Conservation (phyloP, 2,888 invertebrate genomes). For the Cryptosula pallasiana region DNA sequence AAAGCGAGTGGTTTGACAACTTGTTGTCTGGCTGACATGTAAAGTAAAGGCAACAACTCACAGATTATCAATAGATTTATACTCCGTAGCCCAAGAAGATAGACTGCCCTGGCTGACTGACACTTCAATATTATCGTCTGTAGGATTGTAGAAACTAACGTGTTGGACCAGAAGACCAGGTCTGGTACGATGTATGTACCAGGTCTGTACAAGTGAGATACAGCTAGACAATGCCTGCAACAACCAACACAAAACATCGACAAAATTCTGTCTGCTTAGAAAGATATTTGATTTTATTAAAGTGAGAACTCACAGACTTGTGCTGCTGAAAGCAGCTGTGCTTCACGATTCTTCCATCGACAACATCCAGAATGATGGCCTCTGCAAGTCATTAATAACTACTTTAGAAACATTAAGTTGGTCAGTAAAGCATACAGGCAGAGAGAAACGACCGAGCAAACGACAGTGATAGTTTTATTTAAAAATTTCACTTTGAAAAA, state of each 20-base stretch:
- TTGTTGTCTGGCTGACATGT: too few species aligned
- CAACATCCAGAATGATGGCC: not conserved
- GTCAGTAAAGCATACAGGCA: too few species aligned
- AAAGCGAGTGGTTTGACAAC: too few species aligned
- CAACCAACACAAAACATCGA: too few species aligned
- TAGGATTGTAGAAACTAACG: slow-evolving; percentile 70
- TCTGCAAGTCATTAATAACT: slow-evolving; percentile 13
- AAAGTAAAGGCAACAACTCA: too few species aligned
- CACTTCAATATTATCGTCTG: slow-evolving; percentile 39
- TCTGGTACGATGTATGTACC: slow-evolving; percentile 72
- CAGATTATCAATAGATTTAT: not conserved
- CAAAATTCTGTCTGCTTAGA: too few species aligned
- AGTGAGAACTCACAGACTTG: not conserved
- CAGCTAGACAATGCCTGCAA: slow-evolving; percentile 11
- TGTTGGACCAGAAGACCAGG: slow-evolving; percentile 77
- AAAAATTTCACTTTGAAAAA: too few species aligned
- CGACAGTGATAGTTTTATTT: too few species aligned
- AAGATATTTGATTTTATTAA: not conserved
- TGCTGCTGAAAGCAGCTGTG: slow-evolving; percentile 18
- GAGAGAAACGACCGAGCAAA: too few species aligned
- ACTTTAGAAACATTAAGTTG: too few species aligned
- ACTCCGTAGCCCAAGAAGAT: slow-evolving; percentile 2
- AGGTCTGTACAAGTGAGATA: slow-evolving; percentile 21
- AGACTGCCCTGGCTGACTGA: slow-evolving; percentile 6
- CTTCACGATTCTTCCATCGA: slow-evolving; percentile 16